These are phyloP conservation scores for Rhadinocentrus ornatus DNA, from an alignment of 2,797 vertebrate species.

Conservation along the genomic window DNA sequence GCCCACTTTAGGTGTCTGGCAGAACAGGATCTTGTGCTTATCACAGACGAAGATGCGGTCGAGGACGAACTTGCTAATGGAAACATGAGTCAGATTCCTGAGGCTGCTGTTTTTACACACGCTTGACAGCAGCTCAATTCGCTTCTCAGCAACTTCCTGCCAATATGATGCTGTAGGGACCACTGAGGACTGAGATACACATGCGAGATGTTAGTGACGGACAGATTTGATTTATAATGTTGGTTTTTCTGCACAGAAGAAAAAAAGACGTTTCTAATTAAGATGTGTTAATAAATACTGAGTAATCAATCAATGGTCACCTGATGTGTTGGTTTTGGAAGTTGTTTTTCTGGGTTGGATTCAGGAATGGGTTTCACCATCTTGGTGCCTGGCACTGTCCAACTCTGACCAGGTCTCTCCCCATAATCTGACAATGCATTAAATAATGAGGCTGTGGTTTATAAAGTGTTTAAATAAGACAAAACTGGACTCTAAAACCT, in stretches of 20 bases:
- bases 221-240: not conserved
- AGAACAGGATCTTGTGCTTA: conserved; percentile 97
- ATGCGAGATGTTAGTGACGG: not conserved
- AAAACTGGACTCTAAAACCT: no score
- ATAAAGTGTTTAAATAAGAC: not conserved
- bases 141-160: conserved; percentile 80
- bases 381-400: conserved; percentile 83
- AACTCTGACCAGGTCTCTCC: conserved; percentile 81
- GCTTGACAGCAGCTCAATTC: conserved; percentile 85
- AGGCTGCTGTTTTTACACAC: conserved; percentile 88
- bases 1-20: conserved; percentile 99
- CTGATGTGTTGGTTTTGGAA: conserved; percentile 76
- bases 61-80: conserved; percentile 92
- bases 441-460: not conserved
- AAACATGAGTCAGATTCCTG: conserved; percentile 89
- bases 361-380: conserved; percentile 56
- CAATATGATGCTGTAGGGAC: conserved; percentile 60
- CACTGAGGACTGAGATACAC: conserved; percentile 62
- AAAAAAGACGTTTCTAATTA: not conserved
- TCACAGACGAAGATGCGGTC: conserved; percentile 98
- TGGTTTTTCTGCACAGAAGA: not conserved
- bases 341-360: conserved; percentile 69
- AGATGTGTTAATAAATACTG: not conserved
- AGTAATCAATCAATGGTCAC: conserved; percentile 65
- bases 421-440: conserved; percentile 81